Evolutionary conservation across 2,888 invertebrate species (phyloP).

Genomic region (Spicauda simplicius): DNA sequence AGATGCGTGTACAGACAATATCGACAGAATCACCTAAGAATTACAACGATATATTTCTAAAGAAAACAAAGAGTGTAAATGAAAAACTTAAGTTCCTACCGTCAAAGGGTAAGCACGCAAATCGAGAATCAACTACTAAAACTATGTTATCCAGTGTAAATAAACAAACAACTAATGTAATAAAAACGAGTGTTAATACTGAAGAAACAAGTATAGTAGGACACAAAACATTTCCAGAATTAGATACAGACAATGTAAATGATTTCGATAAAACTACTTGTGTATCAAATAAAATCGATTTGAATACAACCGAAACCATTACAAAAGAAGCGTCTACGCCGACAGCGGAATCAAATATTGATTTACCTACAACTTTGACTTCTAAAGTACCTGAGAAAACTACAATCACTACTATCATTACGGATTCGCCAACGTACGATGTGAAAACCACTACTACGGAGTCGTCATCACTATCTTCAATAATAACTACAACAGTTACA

Average conservation of each 20-base stretch:
- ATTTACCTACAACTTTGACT: too few relatives aligned
- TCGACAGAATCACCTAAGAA: conserved; percentile 24
- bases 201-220: neutral
- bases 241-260: neutral
- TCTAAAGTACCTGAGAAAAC: neutral
- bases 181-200: neutral
- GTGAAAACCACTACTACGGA: neutral
- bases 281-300: neutral
- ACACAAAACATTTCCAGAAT: neutral
- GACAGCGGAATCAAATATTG: too few relatives aligned
- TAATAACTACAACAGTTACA: conserved; percentile 6
- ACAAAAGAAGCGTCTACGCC: neutral
- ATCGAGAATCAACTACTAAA: neutral
- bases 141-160: neutral
- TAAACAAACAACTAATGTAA: neutral
- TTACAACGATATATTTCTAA: conserved; percentile 1
- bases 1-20: conserved; percentile 48
- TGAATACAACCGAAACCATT: neutral
- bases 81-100: neutral
- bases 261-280: neutral
- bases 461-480: neutral
- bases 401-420: neutral
- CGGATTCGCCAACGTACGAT: neutral
- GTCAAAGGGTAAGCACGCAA: neutral
- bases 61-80: neutral